Evolutionary conservation across 2,888 invertebrate genomes (phyloP).

Genomic region (Apamea anceps): DNA sequence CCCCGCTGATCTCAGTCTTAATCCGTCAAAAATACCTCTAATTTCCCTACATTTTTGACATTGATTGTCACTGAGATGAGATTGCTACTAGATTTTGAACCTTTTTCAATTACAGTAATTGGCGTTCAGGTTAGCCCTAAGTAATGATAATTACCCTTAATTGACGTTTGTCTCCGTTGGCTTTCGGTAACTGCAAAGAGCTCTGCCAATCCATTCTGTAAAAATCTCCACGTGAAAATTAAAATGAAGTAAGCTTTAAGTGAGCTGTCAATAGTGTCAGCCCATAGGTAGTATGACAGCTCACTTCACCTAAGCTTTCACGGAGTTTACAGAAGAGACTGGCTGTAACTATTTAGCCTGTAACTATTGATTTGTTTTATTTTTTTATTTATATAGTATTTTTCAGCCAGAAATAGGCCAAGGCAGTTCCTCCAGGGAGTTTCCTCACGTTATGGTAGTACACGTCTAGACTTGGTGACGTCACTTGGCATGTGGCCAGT

Average conservation of each 20-base stretch:
- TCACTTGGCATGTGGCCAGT: conserved; percentile 57
- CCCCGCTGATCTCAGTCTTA: too few relatives aligned
- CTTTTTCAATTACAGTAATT: too few relatives aligned
- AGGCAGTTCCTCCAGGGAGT: conserved; percentile 33
- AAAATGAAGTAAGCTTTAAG: neutral
- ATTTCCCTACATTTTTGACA: too few relatives aligned
- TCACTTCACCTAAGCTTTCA: neutral
- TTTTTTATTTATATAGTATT: too few relatives aligned
- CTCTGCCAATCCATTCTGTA: neutral
- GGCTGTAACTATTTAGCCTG: too few relatives aligned
- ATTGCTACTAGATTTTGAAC: too few relatives aligned
- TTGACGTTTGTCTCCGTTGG: neutral
- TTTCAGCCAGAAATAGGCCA: conserved; percentile 8
- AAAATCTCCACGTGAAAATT: neutral
- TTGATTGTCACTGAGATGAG: too few relatives aligned
- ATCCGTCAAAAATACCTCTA: too few relatives aligned
- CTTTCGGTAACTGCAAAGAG: neutral
- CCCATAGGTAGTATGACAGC: neutral
- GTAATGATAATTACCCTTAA: neutral
- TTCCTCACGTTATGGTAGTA: conserved; percentile 23
- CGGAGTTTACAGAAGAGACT: neutral
- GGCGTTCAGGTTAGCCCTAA: neutral
- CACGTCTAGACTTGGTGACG: conserved; percentile 57
- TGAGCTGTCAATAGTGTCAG: neutral
- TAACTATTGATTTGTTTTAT: too few relatives aligned